Conservation (phyloP, 2,888 invertebrate genomes). For the Morinoia aosen region DNA sequence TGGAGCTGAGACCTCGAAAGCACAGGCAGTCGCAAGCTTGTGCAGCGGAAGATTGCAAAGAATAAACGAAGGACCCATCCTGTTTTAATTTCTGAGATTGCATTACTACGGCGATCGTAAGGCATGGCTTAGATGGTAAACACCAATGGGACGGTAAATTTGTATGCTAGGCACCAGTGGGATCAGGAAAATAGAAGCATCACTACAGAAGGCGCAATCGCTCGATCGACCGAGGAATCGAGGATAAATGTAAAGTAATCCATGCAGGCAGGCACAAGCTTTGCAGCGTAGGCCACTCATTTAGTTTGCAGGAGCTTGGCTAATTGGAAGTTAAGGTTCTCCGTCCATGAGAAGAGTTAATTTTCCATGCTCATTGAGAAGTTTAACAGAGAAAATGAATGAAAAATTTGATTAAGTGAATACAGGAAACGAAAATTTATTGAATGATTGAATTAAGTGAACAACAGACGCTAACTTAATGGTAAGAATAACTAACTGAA, state of each 20-base stretch:
- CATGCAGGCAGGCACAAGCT: too few species aligned
- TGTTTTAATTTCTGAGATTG: neutral
- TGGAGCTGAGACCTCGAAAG: neutral
- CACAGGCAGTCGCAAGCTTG: neutral
- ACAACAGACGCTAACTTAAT: too few species aligned
- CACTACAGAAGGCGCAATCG: neutral
- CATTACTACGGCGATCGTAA: neutral
- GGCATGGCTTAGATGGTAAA: neutral
- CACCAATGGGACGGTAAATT: neutral
- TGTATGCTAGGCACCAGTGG: neutral
- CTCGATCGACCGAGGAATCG: neutral
- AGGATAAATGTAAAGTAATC: neutral
- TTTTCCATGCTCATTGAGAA: neutral
- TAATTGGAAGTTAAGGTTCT: neutral
- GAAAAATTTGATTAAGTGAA: too few species aligned
- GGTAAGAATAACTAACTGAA: too few species aligned
- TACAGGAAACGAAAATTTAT: too few species aligned
- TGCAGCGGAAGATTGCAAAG: neutral
- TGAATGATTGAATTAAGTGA: too few species aligned
- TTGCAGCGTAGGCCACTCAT: too few species aligned
- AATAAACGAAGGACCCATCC: neutral
- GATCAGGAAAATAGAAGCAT: neutral
- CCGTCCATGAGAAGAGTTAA: too few species aligned
- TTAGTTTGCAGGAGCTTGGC: too few species aligned
- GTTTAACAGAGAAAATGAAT: too few species aligned